Evolutionary conservation across 2,888 invertebrate species (phyloP).

Genomic region (Embidobia sp.): DNA sequence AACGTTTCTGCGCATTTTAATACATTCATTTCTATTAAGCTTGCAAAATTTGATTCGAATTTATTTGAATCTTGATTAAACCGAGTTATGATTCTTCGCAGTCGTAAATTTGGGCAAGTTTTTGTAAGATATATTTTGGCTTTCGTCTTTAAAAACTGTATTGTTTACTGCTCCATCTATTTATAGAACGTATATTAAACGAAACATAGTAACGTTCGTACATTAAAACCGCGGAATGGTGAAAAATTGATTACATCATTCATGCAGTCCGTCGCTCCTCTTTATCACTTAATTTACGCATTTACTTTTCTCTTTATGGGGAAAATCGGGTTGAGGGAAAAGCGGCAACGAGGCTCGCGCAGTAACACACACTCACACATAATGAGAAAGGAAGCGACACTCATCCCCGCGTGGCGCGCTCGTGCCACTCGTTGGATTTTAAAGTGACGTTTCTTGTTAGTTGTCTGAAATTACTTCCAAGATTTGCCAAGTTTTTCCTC

Average conservation of each 20-base stretch:
- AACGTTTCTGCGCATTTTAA: no score
- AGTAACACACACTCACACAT: constrained; percentile 14
- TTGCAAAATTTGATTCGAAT: no score
- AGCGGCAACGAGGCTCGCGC: no score
- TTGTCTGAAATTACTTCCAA: constrained; percentile 56
- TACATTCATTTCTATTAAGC: no score
- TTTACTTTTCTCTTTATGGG: constrained; percentile 43
- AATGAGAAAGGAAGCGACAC: constrained; percentile 40
- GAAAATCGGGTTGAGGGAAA: constrained; percentile 36
- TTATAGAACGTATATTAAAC: not conserved
- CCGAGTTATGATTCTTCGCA: no score
- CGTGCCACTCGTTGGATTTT: constrained; percentile 41
- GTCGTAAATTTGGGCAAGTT: no score
- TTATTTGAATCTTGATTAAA: no score
- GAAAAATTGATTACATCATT: constrained; percentile 42
- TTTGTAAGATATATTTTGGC: no score
- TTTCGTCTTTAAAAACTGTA: no score
- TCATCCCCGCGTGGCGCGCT: constrained; percentile 8
- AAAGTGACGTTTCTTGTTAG: constrained; percentile 62
- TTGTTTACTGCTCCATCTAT: not conserved
- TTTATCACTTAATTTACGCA: constrained; percentile 57
- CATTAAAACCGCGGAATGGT: constrained; percentile 3
- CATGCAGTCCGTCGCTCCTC: constrained; percentile 21
- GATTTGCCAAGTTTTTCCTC: constrained; percentile 55
- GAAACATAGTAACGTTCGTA: not conserved